Base-by-base conservation (phyloP, 2,113 vertebrate genomes). In the Scytalopus superciliaris region DNA sequence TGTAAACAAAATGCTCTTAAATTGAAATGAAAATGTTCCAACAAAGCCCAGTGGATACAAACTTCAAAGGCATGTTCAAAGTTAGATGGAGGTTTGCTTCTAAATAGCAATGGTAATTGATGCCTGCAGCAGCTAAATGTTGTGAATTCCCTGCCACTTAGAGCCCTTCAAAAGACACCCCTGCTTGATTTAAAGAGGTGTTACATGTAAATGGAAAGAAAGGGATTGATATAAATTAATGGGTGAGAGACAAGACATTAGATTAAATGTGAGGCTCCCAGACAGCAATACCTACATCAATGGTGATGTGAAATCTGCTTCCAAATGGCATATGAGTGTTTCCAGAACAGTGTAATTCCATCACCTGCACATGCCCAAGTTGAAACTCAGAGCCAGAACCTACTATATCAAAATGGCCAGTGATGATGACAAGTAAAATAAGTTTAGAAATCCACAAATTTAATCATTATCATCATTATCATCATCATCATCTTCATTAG, bases 51-150 rank as follows among this genome's bases (percentile, higher is more conserved):
- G 0, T 30, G 55, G 56, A 33, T 80, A 40, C 50, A 94, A 66
- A 85, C 88, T 90, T 94, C 84, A 87, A 76, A 96, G 85, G 17
- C 3, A 2, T 3, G 11, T 62, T 90, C 67, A 72, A 73, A 87
- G 67, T 52, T 37, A 40, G 62, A 64, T 56, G 53, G 62, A 96
- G 78, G 74, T 57, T 79, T 80, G 85, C 60, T 67, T 90, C 74
- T 73, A 66, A 73, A 76, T 37, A 73, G 40, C 82, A 66, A 49
- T 69, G 81, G 85, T 88, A 88, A 95, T 91, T 95, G 90, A 94
- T 83, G 88, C 68, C 57, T 83, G 37, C 60, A 75, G 18, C 47
- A 63, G 70, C 90, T 66, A 66, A 92, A 69, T 69, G 53, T 23
- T 94, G 87, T 73, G 62, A 70, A 37, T 72, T 90, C 40, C 25